Percentiles rank a stretch among this genome's conserved stretches.
Evolutionary conservation across 2,797 vertebrate genomes (phyloP).

Genomic region (Ispidina lecontei): DNA sequence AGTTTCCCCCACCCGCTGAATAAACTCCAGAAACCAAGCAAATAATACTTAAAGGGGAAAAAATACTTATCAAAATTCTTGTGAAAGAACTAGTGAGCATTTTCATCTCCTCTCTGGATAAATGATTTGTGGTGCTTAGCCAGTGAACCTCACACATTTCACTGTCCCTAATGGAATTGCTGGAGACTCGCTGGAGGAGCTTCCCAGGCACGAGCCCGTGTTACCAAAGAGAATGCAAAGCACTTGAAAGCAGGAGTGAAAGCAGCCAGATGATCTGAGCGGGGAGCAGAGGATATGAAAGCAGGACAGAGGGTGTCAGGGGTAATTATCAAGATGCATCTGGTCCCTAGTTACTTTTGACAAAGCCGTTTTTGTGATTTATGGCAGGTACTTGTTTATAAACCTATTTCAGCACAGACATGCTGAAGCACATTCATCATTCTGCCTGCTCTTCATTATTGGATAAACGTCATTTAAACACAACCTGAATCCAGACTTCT

Average conservation of each 20-base stretch:
- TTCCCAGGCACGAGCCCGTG: neutral
- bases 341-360: conserved; percentile 80
- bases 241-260: neutral
- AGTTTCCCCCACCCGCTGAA: neutral
- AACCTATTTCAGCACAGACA: conserved; percentile 77
- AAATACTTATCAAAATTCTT: neutral
- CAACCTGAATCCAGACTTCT: conserved; percentile 60
- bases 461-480: conserved; percentile 77
- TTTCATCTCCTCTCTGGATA: neutral
- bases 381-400: conserved; percentile 83
- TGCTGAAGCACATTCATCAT: conserved; percentile 81
- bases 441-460: conserved; percentile 79
- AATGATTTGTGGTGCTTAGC: neutral
- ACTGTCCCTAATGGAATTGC: neutral
- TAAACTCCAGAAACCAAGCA: neutral
- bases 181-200: neutral
- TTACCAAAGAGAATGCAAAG: conserved; percentile 50
- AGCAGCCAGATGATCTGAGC: conserved; percentile 59
- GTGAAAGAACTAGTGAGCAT: neutral
- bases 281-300: conserved; percentile 59
- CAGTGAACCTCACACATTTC: neutral
- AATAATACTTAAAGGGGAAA: neutral
- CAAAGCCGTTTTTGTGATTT: conserved; percentile 83
- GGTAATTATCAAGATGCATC: conserved; percentile 85
- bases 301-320: conserved; percentile 70